phyloP scores from a whole-genome alignment of 2,113 vertebrate genomes.

The Mastomys natalensis region DNA sequence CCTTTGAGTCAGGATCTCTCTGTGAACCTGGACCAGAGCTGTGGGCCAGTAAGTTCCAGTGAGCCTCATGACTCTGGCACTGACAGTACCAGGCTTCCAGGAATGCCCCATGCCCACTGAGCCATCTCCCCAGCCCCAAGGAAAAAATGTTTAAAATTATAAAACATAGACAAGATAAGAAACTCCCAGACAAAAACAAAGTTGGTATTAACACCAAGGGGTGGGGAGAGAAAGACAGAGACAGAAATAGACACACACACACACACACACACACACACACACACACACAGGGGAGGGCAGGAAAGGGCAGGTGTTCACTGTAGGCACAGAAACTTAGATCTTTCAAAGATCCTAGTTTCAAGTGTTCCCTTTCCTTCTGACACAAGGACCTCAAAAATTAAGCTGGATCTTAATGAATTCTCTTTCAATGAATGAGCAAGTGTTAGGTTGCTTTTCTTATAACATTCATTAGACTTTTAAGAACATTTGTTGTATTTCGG shows the following conservation, averaged over 20 bases:
- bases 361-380: not conserved
- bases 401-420: not conserved
- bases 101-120: not conserved
- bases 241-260: not conserved
- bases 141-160: not conserved
- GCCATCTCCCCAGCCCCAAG: not conserved
- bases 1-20: not conserved
- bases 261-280: not conserved
- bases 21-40: not conserved
- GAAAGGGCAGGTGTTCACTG: not conserved
- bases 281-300: no score
- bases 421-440: not conserved
- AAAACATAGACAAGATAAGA: not conserved
- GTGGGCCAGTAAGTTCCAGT: no score
- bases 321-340: not conserved
- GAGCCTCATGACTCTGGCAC: not conserved
- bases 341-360: constrained; percentile 12
- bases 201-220: not conserved
- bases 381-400: not conserved
- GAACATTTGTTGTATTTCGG: not conserved
- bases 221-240: no score
- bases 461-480: not conserved
- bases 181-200: constrained; percentile 44
- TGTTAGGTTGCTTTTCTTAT: not conserved
- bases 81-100: not conserved